Conservation (phyloP, 2,888 invertebrate species). For the Pristionchus fissidentatus region DNA sequence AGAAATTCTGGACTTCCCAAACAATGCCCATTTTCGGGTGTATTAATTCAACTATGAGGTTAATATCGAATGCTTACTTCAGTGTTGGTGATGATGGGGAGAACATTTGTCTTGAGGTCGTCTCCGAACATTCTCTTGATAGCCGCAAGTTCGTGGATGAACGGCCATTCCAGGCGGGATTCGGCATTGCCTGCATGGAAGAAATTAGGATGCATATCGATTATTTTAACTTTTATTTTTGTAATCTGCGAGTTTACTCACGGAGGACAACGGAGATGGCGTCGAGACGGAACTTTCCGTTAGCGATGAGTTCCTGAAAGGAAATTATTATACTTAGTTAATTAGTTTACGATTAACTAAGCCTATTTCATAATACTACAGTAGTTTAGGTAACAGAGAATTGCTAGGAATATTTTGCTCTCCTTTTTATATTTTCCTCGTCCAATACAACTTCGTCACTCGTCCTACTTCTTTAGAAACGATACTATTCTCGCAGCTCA, state of each 20-base stretch:
- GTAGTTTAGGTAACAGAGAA: background rate
- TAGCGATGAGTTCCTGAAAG: conserved; percentile 63
- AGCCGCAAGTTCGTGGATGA: conserved; percentile 68
- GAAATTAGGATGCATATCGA: no score
- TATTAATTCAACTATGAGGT: background rate
- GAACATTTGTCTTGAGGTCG: conserved; percentile 69
- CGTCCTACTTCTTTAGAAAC: no score
- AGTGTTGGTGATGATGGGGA: conserved; percentile 69
- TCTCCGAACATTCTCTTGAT: conserved; percentile 70
- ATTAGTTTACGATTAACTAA: background rate
- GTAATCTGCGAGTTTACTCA: background rate
- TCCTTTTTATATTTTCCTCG: no score
- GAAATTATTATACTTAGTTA: background rate
- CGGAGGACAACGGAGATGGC: conserved; percentile 67
- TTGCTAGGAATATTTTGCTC: background rate
- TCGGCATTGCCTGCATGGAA: conserved; percentile 58
- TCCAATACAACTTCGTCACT: no score
- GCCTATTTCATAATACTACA: background rate
- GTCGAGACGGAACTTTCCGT: conserved; percentile 68
- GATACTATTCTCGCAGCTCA: no score
- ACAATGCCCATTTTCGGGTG: no score
- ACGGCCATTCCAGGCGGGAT: conserved; percentile 66
- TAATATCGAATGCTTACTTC: conserved; percentile 51
- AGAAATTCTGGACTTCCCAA: no score
- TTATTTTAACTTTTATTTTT: background rate